phyloP scores from a whole-genome alignment of 2,888 invertebrate genomes.

The Drosophila nigricruria region DNA sequence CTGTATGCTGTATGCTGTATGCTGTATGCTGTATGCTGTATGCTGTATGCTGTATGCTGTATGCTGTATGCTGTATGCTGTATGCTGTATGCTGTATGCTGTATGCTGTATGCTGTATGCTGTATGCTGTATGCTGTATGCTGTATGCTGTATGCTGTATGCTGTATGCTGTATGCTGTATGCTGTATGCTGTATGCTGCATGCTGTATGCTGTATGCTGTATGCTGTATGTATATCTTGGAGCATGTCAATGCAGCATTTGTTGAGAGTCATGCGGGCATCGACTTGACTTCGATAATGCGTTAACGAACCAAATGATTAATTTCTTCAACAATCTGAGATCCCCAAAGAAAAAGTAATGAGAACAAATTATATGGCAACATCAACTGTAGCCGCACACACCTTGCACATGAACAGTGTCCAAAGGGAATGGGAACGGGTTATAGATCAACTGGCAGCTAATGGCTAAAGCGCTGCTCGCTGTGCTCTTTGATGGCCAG shows the following conservation, averaged over 20 bases:
- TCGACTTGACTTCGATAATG: constrained; percentile 46
- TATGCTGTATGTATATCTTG: background rate
- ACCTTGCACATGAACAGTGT: constrained; percentile 14
- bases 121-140: background rate
- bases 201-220: background rate
- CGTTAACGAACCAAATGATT: constrained; percentile 70
- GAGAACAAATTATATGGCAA: constrained; percentile 53
- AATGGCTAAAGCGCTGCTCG: constrained; percentile 15
- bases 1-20: constrained; percentile 3
- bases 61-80: background rate
- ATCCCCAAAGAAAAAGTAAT: constrained; percentile 45
- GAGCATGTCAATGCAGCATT: background rate
- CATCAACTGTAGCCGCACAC: constrained; percentile 21
- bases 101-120: constrained; percentile 1
- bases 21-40: constrained; percentile 1
- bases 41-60: background rate
- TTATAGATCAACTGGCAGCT: constrained; percentile 5
- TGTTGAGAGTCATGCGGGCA: constrained; percentile 48
- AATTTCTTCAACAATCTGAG: constrained; percentile 58
- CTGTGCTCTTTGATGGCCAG: constrained; percentile 21
- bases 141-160: background rate
- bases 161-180: constrained; percentile 6
- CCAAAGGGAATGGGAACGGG: constrained; percentile 3
- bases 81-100: constrained; percentile 1
- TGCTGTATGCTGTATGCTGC: constrained; percentile 9